Conservation (phyloP, 2,113 vertebrate species). For the Agelaius phoeniceus region DNA sequence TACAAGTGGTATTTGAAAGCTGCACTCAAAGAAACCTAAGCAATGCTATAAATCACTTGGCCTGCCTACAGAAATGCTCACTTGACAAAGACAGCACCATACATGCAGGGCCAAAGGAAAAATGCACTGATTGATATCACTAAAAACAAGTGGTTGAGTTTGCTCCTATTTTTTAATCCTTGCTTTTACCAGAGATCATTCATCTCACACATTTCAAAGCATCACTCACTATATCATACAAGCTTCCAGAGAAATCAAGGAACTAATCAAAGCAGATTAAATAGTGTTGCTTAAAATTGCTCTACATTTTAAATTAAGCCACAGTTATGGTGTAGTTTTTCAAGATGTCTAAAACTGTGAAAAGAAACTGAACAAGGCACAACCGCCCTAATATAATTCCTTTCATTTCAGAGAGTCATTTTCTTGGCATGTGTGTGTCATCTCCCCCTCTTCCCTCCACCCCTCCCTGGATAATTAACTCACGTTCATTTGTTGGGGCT, state of each 20-base stretch:
- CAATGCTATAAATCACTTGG: background rate
- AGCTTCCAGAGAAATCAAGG: background rate
- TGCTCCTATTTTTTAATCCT: background rate
- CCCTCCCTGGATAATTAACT: background rate
- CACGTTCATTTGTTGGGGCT: background rate
- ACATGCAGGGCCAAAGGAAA: background rate
- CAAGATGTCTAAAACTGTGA: background rate
- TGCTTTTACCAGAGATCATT: background rate
- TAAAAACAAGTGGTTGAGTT: background rate
- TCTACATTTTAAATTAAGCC: background rate
- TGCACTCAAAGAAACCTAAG: background rate
- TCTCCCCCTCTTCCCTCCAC: background rate
- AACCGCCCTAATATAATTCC: background rate
- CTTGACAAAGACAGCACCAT: background rate
- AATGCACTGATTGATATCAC: background rate
- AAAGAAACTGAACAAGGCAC: background rate
- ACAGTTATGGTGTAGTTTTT: background rate
- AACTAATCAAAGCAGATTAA: background rate
- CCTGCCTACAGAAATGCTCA: background rate
- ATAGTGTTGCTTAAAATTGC: background rate
- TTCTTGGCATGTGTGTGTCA: background rate
- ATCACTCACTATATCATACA: background rate
- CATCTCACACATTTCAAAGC: background rate
- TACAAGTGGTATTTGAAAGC: background rate
- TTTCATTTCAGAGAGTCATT: background rate